Evolutionary conservation across 2,113 vertebrate genomes (phyloP).

Genomic region (human (Homo sapiens)): DNA sequence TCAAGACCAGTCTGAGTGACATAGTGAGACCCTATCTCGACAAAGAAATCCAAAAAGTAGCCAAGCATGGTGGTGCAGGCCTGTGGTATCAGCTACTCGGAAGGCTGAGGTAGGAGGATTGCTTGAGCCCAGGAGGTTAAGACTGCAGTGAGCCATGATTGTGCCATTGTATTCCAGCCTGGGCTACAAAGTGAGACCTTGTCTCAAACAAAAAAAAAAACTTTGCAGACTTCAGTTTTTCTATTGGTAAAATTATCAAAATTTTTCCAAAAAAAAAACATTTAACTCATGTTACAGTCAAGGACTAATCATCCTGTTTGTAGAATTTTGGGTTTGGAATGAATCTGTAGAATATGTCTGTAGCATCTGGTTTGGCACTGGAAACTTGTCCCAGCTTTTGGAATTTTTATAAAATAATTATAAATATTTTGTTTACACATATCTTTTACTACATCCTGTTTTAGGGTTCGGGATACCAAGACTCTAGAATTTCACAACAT

Average conservation of each 20-base stretch:
- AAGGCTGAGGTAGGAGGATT: too few species aligned
- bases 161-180: too few species aligned
- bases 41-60: too few species aligned
- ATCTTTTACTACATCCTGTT: background rate
- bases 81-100: too few species aligned
- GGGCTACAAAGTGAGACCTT: too few species aligned
- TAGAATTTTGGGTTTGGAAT: background rate
- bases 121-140: too few species aligned
- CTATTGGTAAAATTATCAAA: background rate
- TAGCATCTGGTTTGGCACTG: background rate
- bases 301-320: background rate
- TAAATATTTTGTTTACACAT: background rate
- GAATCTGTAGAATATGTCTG: background rate
- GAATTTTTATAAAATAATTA: constrained; percentile 11
- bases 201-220: too few species aligned
- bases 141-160: too few species aligned
- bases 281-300: constrained; percentile 12
- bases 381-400: background rate
- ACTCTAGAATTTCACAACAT: background rate
- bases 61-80: too few species aligned
- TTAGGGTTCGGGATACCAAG: background rate
- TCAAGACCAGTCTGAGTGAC: too few species aligned
- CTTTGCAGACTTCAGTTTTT: background rate
- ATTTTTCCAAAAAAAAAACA: background rate
- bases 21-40: too few species aligned